These are phyloP conservation scores for Nomada goodeniana DNA, from an alignment of 2,888 invertebrate genomes.

Conservation along the genomic window DNA sequence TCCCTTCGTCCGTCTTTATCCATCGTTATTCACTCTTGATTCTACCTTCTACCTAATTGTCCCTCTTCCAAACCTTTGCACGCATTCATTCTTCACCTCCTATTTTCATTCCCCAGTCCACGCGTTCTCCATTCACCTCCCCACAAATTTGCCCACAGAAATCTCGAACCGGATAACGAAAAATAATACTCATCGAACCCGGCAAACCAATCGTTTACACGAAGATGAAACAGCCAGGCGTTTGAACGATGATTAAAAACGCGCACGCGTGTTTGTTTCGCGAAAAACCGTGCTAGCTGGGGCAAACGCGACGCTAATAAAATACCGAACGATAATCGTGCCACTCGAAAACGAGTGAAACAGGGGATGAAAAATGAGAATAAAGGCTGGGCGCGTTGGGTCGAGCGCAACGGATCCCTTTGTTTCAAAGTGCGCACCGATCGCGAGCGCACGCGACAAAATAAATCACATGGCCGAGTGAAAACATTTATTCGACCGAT, in stretches of 20 bases:
- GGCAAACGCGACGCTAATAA: constrained; percentile 22
- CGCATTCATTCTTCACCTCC: neutral
- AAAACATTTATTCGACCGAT: constrained; percentile 52
- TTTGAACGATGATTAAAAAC: constrained; percentile 27
- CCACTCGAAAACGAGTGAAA: neutral
- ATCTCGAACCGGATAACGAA: too few species aligned
- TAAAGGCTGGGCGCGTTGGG: neutral
- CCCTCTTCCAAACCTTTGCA: neutral
- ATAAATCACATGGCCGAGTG: constrained; percentile 48
- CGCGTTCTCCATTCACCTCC: too few species aligned
- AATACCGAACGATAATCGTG: constrained; percentile 35
- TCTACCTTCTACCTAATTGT: neutral
- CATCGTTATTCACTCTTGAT: neutral
- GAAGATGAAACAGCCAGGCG: neutral
- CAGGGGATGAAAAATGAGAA: neutral
- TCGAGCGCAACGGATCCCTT: constrained; percentile 39
- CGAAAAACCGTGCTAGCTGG: constrained; percentile 23
- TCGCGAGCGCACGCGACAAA: constrained; percentile 2
- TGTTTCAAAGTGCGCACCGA: constrained; percentile 29
- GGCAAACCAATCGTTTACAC: neutral
- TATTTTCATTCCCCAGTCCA: neutral
- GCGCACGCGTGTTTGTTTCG: neutral
- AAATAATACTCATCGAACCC: neutral
- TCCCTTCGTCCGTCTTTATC: neutral
- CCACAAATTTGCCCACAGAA: too few species aligned